phyloP scores from a whole-genome alignment of 1,140 invertebrate genomes.

The Drosophila sproati region DNA sequence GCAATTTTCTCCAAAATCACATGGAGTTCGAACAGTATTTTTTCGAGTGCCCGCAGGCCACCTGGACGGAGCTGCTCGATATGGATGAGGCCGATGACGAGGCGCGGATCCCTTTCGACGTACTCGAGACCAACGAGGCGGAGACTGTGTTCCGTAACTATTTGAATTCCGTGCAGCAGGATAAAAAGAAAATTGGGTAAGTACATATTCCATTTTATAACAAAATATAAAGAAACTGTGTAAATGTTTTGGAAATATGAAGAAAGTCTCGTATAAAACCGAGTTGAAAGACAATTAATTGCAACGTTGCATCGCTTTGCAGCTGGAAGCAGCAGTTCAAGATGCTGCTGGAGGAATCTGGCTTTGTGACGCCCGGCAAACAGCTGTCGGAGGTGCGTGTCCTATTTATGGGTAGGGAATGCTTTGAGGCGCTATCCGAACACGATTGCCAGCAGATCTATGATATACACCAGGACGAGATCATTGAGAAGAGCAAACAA shows the following conservation, averaged over 20 bases:
- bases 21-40: slow-evolving; percentile 96
- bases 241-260: too few relatives aligned
- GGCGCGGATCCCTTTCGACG: slow-evolving; percentile 94
- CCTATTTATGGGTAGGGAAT: slow-evolving; percentile 97
- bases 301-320: not conserved
- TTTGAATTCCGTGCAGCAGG: slow-evolving; percentile 94
- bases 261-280: too few relatives aligned
- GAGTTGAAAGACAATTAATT: too few relatives aligned
- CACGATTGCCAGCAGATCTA: slow-evolving; percentile 97
- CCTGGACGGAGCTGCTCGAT: slow-evolving; percentile 90
- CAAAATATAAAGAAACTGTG: too few relatives aligned
- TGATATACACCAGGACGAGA: slow-evolving; percentile 96
- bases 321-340: slow-evolving; percentile 97
- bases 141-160: slow-evolving; percentile 96
- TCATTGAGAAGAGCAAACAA: slow-evolving; percentile 95
- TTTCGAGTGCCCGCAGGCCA: slow-evolving; percentile 91
- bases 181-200: slow-evolving; percentile 95
- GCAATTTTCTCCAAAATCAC: slow-evolving; percentile 93
- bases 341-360: slow-evolving; percentile 95
- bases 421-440: slow-evolving; percentile 96
- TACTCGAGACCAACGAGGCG: slow-evolving; percentile 95
- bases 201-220: slow-evolving; percentile 60
- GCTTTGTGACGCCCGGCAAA: slow-evolving; percentile 97
- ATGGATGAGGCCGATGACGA: slow-evolving; percentile 89
- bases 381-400: slow-evolving; percentile 96